phyloP scores from a whole-genome alignment of 2,888 invertebrate genomes.

The Xanthia icteritia region DNA sequence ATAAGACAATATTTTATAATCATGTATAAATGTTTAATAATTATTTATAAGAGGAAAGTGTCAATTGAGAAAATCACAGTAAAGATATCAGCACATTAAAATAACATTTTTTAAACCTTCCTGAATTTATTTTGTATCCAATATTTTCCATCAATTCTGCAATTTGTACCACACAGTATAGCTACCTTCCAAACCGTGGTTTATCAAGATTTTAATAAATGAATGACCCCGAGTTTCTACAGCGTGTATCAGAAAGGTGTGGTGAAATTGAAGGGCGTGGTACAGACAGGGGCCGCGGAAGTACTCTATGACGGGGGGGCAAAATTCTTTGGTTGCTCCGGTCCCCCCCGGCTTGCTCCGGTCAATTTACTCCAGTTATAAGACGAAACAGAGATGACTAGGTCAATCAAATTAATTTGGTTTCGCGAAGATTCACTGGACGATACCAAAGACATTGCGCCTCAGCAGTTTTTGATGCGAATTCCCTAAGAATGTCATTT shows the following conservation, averaged over 20 bases:
- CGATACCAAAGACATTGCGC: too few relatives aligned
- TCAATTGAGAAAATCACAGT: neutral
- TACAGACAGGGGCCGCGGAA: too few relatives aligned
- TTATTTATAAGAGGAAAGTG: slow-evolving; percentile 32
- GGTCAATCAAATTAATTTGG: too few relatives aligned
- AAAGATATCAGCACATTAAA: slow-evolving; percentile 29
- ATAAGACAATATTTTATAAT: slow-evolving; percentile 45
- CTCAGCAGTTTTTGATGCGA: too few relatives aligned
- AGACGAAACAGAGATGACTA: too few relatives aligned
- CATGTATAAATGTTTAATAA: slow-evolving; percentile 30
- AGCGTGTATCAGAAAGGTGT: neutral
- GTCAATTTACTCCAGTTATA: too few relatives aligned
- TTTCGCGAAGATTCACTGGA: too few relatives aligned
- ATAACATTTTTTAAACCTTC: neutral
- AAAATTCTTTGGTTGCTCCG: too few relatives aligned
- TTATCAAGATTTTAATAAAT: neutral
- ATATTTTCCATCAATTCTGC: slow-evolving; percentile 48
- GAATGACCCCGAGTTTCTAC: neutral
- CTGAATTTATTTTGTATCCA: neutral
- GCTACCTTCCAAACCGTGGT: slow-evolving; percentile 6
- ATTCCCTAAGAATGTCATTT: too few relatives aligned
- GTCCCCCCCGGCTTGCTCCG: too few relatives aligned
- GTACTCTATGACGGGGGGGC: too few relatives aligned
- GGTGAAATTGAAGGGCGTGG: too few relatives aligned
- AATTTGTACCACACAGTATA: slow-evolving; percentile 20